Base-by-base conservation (phyloP, 2,797 vertebrate species). In the Cyclopterus lumpus region DNA sequence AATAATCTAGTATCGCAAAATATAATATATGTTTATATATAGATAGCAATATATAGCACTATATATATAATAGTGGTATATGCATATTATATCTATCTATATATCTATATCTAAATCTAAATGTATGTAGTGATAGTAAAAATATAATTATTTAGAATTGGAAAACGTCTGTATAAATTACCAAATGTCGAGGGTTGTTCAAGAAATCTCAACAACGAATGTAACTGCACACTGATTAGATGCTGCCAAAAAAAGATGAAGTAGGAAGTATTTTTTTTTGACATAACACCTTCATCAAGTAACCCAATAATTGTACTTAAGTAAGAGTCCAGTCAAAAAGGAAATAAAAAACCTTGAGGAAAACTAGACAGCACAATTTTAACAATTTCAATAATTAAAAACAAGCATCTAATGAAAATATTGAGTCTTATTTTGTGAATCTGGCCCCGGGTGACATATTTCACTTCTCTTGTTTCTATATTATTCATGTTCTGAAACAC, bases 331-430 rank as follows among this genome's bases (percentile, higher is more conserved):
- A 10, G 8, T 44, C 0, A 67, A 42, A 55, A 55, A 3, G 6
- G 11, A 36, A 26, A 30, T 0, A 8, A 34, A 1, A 36, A 40
- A 26, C n/a, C 2, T 57, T 65, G 10, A 6, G 20, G 6, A 18
- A 26, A 38, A 11, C 61, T 24, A 67, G 11, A 36, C 18, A 6
- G 18, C 15, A 30, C 10, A 63, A 15, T 67, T 62, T 53, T n/a
- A 8, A 78, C 59, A 0, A 22, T 1, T n/a, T 10, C 0, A 49
- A 49, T 22, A 22, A 49, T 22, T 9, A n/a, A 49, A 49, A 67
- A 53, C 15, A 54, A 75, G 1, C 3, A 24, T 70, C 15, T 34
- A n/a, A 36, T 71, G 1, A 65, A 78, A 60, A 71, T n/a, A 2
- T 1, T 15, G 4, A 14, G 65, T 69, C n/a, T 7, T 16, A 26